Evolutionary conservation across 2,113 vertebrate genomes (phyloP).

Genomic region (Merops nubicus): DNA sequence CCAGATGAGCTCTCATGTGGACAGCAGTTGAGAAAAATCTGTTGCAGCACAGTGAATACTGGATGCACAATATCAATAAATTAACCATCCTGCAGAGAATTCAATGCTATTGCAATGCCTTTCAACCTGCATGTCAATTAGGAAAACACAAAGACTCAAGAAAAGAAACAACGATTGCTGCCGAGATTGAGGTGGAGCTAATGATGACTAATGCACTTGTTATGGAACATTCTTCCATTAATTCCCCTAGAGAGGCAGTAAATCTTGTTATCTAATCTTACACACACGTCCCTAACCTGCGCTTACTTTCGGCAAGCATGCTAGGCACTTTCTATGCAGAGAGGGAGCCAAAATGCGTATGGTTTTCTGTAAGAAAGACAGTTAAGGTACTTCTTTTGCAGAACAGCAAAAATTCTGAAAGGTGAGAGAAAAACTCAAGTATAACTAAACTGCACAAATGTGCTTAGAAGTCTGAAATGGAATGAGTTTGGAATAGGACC

Average conservation of each 20-base stretch:
- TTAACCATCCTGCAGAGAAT: not conserved
- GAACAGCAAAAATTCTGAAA: not conserved
- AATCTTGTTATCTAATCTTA: constrained; percentile 47
- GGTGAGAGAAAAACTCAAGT: not conserved
- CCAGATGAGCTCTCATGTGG: not conserved
- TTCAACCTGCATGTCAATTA: not conserved
- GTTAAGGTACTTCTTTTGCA: not conserved
- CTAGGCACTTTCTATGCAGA: not conserved
- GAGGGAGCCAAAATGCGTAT: not conserved
- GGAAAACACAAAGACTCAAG: not conserved
- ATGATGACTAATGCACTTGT: constrained; percentile 47
- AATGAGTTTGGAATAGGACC: not conserved
- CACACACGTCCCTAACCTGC: not conserved
- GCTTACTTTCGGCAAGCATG: not conserved
- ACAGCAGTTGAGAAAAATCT: not conserved
- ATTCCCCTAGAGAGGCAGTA: not conserved
- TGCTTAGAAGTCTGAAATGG: not conserved
- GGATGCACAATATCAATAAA: not conserved
- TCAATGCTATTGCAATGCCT: not conserved
- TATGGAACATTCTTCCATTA: constrained; percentile 29
- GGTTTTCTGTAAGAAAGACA: not conserved
- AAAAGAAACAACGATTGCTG: constrained; percentile 8
- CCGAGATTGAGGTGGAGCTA: not conserved
- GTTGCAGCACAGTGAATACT: not conserved
- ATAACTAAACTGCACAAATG: accelerated